Evolutionary conservation across 2,888 invertebrate species (phyloP).

Genomic region (Strigamia crassipes): DNA sequence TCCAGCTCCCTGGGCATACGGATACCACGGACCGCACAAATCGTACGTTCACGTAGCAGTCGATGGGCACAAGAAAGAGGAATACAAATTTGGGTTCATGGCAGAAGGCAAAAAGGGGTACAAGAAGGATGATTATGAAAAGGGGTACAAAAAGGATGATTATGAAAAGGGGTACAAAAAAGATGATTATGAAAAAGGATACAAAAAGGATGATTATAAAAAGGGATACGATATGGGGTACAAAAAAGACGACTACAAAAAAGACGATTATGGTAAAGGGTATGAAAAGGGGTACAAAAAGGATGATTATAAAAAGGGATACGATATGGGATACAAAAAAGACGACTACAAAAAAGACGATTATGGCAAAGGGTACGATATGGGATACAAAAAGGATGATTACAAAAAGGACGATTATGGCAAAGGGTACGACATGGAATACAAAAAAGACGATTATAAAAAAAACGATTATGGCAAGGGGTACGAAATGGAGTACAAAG

Average conservation of each 20-base stretch:
- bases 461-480: not conserved
- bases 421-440: not conserved
- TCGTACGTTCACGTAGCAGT: constrained; percentile 25
- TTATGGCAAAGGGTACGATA: not conserved
- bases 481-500: constrained; percentile 11
- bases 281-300: constrained; percentile 17
- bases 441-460: not conserved
- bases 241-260: no score
- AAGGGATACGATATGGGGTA: no score
- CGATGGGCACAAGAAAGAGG: constrained; percentile 44
- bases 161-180: no score
- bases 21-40: constrained; percentile 43
- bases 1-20: constrained; percentile 31
- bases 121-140: constrained; percentile 23
- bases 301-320: not conserved
- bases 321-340: not conserved
- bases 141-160: not conserved
- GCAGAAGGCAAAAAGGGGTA: constrained; percentile 13
- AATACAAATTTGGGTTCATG: constrained; percentile 29
- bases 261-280: constrained; percentile 1
- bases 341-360: not conserved
- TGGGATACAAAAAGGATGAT: not conserved
- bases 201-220: no score
- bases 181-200: no score
- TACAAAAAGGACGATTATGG: no score